These are phyloP conservation scores for Notolabrus celidotus DNA, from an alignment of 2,797 vertebrate genomes.

Conservation along the genomic window DNA sequence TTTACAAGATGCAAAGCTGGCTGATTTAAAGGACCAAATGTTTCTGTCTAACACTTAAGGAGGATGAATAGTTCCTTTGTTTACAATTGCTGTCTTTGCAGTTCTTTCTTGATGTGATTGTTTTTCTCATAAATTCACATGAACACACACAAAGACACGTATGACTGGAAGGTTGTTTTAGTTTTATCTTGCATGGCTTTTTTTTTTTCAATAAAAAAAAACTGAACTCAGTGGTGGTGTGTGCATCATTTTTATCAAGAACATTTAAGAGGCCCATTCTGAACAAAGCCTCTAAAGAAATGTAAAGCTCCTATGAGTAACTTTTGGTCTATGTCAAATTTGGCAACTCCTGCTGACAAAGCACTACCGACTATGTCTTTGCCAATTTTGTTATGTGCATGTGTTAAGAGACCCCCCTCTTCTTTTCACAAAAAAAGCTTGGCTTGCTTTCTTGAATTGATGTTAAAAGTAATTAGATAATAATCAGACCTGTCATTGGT, in stretches of 20 bases:
- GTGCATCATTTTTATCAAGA: constrained; percentile 1
- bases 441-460: too few relatives aligned
- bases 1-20: constrained; percentile 45
- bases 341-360: too few relatives aligned
- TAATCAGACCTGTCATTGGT: too few relatives aligned
- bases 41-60: constrained; percentile 34
- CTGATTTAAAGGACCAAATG: constrained; percentile 57
- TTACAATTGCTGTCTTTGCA: constrained; percentile 64
- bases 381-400: too few relatives aligned
- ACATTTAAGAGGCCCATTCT: not conserved
- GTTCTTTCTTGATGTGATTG: constrained; percentile 31
- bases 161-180: constrained; percentile 41
- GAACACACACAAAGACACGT: constrained; percentile 7
- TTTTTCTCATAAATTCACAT: constrained; percentile 30
- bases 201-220: constrained; percentile 55
- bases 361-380: too few relatives aligned
- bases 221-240: constrained; percentile 35
- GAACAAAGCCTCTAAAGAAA: not conserved
- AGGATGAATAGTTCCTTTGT: constrained; percentile 64
- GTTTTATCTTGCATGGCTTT: constrained; percentile 60
- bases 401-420: too few relatives aligned
- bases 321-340: too few relatives aligned
- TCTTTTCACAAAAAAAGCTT: too few relatives aligned
- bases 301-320: too few relatives aligned
- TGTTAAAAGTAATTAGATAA: too few relatives aligned